phyloP scores from a whole-genome alignment of 2,797 vertebrate genomes.

The Zalophus californianus region DNA sequence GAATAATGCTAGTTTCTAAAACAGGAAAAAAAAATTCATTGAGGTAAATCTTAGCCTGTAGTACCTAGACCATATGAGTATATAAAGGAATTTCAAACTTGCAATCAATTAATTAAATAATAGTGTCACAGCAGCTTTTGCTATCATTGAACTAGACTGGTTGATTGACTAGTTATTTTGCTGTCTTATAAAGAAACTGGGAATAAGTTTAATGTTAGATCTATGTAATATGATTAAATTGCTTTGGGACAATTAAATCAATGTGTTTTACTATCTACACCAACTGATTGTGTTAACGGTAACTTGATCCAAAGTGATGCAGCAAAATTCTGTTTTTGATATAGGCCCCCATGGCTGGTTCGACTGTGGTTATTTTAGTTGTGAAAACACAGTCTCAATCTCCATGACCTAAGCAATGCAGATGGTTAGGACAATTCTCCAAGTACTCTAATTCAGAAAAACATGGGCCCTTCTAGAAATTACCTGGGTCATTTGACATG shows the following conservation, averaged over 20 bases:
- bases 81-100: conserved; percentile 31
- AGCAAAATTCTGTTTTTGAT: conserved; percentile 53
- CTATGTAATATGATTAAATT: conserved; percentile 65
- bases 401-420: conserved; percentile 59
- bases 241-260: conserved; percentile 65
- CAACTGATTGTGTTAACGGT: conserved; percentile 60
- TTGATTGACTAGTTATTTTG: conserved; percentile 49
- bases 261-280: conserved; percentile 2
- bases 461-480: conserved; percentile 67
- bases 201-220: conserved; percentile 12
- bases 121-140: conserved; percentile 10
- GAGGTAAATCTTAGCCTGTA: neutral
- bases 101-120: conserved; percentile 39
- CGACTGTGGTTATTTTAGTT: conserved; percentile 59
- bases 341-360: neutral
- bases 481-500: conserved; percentile 70
- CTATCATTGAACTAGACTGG: neutral
- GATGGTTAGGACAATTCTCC: conserved; percentile 61
- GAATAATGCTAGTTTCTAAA: neutral
- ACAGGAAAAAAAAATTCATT: neutral
- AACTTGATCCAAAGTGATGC: conserved; percentile 51
- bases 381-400: conserved; percentile 60
- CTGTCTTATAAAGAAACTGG: conserved; percentile 37
- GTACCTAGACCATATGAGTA: neutral
- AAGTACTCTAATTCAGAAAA: conserved; percentile 70